phyloP scores from a whole-genome alignment of 2,888 invertebrate species.

The Rhagium mordax region DNA sequence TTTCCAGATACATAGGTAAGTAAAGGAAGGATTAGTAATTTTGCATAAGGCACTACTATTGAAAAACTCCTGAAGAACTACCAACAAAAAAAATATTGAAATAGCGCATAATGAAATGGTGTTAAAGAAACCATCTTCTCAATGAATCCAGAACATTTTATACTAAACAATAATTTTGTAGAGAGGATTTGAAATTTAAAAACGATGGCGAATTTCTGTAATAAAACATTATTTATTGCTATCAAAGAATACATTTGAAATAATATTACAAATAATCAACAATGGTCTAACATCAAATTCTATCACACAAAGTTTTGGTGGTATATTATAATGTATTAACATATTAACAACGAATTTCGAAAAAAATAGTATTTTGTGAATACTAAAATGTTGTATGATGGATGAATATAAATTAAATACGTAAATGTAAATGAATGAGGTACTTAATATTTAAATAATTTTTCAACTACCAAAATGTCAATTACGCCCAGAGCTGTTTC shows the following conservation, averaged over 20 bases:
- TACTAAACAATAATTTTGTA: no score
- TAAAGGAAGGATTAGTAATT: no score
- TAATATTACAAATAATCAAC: slow-evolving; percentile 8
- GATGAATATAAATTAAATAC: slow-evolving; percentile 23
- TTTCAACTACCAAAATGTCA: slow-evolving; percentile 24
- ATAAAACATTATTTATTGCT: slow-evolving; percentile 29
- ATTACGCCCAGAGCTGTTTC: slow-evolving; percentile 5
- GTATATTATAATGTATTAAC: neutral
- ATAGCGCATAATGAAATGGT: no score
- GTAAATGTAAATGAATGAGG: slow-evolving; percentile 4
- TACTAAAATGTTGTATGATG: neutral
- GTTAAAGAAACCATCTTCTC: no score
- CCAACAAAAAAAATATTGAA: no score
- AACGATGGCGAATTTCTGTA: neutral
- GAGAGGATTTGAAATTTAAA: no score
- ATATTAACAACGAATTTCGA: neutral
- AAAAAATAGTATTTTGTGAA: neutral
- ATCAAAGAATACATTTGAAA: slow-evolving; percentile 28
- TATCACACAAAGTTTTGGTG: slow-evolving; percentile 5
- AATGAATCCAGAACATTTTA: no score
- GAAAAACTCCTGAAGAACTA: no score
- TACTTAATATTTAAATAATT: neutral
- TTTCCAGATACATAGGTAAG: no score
- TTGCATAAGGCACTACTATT: no score
- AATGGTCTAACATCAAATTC: slow-evolving; percentile 1